These are phyloP conservation scores for Callopanchax toddi DNA, from an alignment of 2,113 vertebrate genomes.

Conservation along the genomic window DNA sequence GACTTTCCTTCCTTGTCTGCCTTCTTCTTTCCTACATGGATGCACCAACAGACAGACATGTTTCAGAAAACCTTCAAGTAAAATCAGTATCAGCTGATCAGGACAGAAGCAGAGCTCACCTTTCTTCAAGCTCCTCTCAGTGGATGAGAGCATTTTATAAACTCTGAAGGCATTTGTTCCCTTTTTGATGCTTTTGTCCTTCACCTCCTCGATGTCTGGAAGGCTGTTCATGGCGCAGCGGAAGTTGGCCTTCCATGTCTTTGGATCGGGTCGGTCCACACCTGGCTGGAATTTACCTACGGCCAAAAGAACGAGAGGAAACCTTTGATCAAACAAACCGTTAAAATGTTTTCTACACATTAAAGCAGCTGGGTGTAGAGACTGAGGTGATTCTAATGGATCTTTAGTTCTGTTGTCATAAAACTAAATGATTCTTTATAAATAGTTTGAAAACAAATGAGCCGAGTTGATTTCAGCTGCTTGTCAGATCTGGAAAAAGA, in stretches of 20 bases:
- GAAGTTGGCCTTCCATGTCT: slow-evolving; percentile 99
- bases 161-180: slow-evolving; percentile 98
- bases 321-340: not conserved
- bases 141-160: slow-evolving; percentile 91
- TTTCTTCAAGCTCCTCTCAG: slow-evolving; percentile 91
- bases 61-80: not conserved
- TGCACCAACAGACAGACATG: not conserved
- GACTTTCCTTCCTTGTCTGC: slow-evolving; percentile 70
- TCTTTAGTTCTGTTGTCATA: too few relatives aligned
- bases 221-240: slow-evolving; percentile 98
- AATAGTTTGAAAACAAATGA: too few relatives aligned
- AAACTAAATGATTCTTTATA: too few relatives aligned
- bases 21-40: slow-evolving; percentile 77
- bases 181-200: slow-evolving; percentile 95
- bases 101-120: slow-evolving; percentile 71
- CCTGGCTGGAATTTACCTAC: slow-evolving; percentile 90
- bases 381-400: too few relatives aligned
- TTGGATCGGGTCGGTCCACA: slow-evolving; percentile 88
- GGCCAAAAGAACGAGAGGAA: not conserved
- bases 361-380: too few relatives aligned
- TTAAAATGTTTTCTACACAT: not conserved
- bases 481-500: too few relatives aligned
- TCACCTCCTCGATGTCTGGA: slow-evolving; percentile 96
- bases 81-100: not conserved
- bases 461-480: too few relatives aligned